Evolutionary conservation across 2,888 invertebrate species (phyloP).

Genomic region (Scaptomyza tumidula): DNA sequence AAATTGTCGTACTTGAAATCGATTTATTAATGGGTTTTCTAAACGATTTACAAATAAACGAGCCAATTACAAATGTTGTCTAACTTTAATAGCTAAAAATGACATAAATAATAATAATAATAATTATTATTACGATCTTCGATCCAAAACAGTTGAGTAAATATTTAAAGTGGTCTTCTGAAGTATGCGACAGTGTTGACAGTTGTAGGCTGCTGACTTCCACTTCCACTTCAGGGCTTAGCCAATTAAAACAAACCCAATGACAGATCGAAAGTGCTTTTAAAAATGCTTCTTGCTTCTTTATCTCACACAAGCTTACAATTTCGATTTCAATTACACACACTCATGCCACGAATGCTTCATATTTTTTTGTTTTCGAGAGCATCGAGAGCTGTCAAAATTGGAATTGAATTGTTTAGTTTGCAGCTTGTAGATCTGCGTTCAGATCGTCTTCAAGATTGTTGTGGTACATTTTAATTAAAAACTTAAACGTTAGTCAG

Average conservation of each 20-base stretch:
- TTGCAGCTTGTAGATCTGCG: constrained; percentile 55
- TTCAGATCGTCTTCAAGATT: constrained; percentile 51
- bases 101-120: constrained; percentile 14
- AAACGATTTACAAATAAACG: constrained; percentile 47
- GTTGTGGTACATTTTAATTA: constrained; percentile 70
- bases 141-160: constrained; percentile 51
- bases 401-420: constrained; percentile 66
- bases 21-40: constrained; percentile 51
- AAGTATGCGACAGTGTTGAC: constrained; percentile 35
- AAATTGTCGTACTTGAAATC: constrained; percentile 17
- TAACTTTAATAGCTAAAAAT: constrained; percentile 13
- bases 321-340: constrained; percentile 46
- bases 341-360: constrained; percentile 23
- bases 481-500: constrained; percentile 48
- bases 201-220: constrained; percentile 9
- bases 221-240: constrained; percentile 46
- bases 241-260: constrained; percentile 64
- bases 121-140: constrained; percentile 16
- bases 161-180: constrained; percentile 37
- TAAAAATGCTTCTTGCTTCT: constrained; percentile 22
- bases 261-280: constrained; percentile 24
- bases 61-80: constrained; percentile 48
- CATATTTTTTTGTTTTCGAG: constrained; percentile 45
- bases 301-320: constrained; percentile 10
- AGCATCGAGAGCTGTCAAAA: constrained; percentile 52